Conservation (phyloP, 2,797 vertebrate species). For the Synaphobranchus kaupii region DNA sequence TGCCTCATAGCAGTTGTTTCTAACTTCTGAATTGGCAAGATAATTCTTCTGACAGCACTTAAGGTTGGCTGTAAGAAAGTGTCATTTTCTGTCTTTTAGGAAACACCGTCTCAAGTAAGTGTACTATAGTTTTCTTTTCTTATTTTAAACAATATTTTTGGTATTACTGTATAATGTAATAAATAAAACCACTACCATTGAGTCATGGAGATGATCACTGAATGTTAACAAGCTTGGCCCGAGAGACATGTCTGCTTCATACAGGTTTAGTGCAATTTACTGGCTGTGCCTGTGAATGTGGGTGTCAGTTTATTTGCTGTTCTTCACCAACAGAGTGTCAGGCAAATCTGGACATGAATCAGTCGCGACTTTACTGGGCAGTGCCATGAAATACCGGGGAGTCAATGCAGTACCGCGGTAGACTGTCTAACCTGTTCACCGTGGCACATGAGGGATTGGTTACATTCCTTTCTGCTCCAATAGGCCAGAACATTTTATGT, state of each 20-base stretch:
- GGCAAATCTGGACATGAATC: background rate
- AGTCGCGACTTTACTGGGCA: background rate
- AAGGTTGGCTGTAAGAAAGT: background rate
- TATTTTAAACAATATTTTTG: too few species aligned
- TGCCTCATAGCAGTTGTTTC: conserved; percentile 22
- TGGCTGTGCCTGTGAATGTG: background rate
- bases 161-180: too few species aligned
- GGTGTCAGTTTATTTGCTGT: background rate
- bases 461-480: background rate
- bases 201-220: background rate
- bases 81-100: background rate
- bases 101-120: background rate
- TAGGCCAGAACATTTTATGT: background rate
- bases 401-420: background rate
- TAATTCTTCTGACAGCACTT: background rate
- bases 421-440: background rate
- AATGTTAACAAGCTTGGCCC: background rate
- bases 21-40: too few species aligned
- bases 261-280: background rate
- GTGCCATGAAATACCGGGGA: background rate
- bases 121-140: too few species aligned
- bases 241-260: background rate
- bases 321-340: background rate
- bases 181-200: too few species aligned
- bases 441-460: background rate